Conservation (phyloP, 2,113 vertebrate genomes). For the Trematomus loennbergii region DNA sequence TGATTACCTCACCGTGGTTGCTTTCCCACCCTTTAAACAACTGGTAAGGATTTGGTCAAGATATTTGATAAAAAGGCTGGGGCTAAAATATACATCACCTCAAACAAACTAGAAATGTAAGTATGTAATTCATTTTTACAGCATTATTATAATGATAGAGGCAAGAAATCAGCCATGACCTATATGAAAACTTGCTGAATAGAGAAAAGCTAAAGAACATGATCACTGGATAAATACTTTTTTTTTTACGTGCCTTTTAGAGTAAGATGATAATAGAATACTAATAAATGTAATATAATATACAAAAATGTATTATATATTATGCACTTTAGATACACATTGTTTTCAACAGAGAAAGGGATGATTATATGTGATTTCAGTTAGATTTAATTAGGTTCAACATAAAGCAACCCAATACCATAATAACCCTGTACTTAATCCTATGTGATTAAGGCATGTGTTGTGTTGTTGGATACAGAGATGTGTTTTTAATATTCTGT, state of each 20-base stretch:
- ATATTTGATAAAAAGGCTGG: background rate
- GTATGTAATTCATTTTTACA: background rate
- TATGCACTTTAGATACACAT: too few species aligned
- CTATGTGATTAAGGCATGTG: background rate
- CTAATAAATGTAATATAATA: too few species aligned
- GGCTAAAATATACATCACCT: background rate
- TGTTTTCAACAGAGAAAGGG: background rate
- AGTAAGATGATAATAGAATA: too few species aligned
- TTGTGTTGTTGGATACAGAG: too few species aligned
- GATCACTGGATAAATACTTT: background rate
- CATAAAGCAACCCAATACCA: background rate
- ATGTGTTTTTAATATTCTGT: background rate
- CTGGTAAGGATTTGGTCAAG: background rate
- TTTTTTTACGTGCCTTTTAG: too few species aligned
- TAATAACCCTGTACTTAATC: background rate
- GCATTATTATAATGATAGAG: background rate
- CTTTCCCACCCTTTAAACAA: background rate
- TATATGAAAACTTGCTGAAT: too few species aligned
- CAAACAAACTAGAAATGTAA: background rate
- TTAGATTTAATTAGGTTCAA: background rate
- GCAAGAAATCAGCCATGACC: too few species aligned
- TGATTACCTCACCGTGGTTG: background rate
- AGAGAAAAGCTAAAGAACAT: too few species aligned
- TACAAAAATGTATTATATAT: too few species aligned
- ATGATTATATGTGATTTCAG: background rate